phyloP scores from a whole-genome alignment of 2,797 vertebrate species.

The Dallia pectoralis region DNA sequence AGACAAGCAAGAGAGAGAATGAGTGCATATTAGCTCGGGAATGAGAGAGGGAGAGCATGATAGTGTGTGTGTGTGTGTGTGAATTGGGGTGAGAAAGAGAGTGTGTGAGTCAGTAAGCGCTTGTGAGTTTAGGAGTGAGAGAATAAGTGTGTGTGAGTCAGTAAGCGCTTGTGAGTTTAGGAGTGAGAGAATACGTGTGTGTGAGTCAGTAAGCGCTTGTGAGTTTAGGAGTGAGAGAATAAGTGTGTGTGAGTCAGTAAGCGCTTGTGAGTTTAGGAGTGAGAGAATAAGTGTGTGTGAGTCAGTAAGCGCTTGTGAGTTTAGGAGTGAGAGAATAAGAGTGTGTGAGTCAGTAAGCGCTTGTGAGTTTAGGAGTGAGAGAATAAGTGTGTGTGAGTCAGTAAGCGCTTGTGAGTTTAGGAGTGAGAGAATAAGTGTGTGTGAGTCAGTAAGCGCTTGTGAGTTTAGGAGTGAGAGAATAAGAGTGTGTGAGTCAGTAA shows the following conservation, averaged over 20 bases:
- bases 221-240: conserved; percentile 26
- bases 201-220: too few relatives aligned
- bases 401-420: conserved; percentile 39
- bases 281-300: background rate
- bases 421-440: conserved; percentile 33
- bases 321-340: conserved; percentile 30
- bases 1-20: conserved; percentile 40
- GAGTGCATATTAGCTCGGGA: conserved; percentile 55
- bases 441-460: conserved; percentile 3
- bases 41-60: conserved; percentile 49
- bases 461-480: too few relatives aligned
- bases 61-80: too few relatives aligned
- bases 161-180: background rate
- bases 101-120: background rate
- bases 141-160: background rate
- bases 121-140: too few relatives aligned
- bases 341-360: conserved; percentile 36
- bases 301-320: conserved; percentile 39
- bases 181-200: background rate
- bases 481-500: too few relatives aligned
- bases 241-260: conserved; percentile 37
- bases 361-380: too few relatives aligned
- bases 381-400: background rate
- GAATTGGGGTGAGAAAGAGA: too few relatives aligned
- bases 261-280: too few relatives aligned